Evolutionary conservation across 1,140 invertebrate species (phyloP), one percentile per base, ranked within the genome.

Genomic region (Phymorhynchus buccinoides): DNA sequence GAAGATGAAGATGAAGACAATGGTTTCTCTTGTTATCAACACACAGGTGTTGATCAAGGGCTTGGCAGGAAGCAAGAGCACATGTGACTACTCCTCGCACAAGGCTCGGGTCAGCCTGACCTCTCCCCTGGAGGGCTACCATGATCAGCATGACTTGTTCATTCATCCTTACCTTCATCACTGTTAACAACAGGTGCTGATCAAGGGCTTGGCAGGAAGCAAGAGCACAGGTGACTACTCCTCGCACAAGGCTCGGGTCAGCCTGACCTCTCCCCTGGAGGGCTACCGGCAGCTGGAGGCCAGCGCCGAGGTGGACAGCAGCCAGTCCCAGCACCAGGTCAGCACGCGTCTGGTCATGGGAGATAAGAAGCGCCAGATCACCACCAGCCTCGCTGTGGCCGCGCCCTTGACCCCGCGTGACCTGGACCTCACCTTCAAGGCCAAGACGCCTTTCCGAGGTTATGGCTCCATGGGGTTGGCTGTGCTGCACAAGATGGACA

Each of bases 231-330:
- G 68, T 14, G 48, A 48, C 3, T 44, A 73, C 1, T 68, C 79
- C 1, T 78, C 71, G 30, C 82, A 86, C 48, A 84, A 84, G 41
- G 84, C 84, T 3, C 81, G 71, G 3, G 30, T 93, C 0, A 85
- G 86, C 48, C 16, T 92, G 0, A 82, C 56, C 37, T 90, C 90
- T 37, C 91, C 91, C n/a, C 88, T 92, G 48, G 48, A 88, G 77
- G 44, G 35, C 18, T 48, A 90, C 16, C 32, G 71, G 48, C 35
- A 86, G 71, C 39, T 87, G 83, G 52, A 66, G 14, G 30, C 83
- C 22, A 85, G 80, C 32, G 78, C 71, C 4, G 71, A 39, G 2
- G 32, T 71, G 68, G 52, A 66, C 68, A 86, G 52, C 68, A 52
- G 56, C 81, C 27, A 48, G 32, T 75, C 68, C 6, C 80, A 86